Base-by-base conservation (phyloP, 1,140 invertebrate genomes). In the Euglossa dilemma region DNA sequence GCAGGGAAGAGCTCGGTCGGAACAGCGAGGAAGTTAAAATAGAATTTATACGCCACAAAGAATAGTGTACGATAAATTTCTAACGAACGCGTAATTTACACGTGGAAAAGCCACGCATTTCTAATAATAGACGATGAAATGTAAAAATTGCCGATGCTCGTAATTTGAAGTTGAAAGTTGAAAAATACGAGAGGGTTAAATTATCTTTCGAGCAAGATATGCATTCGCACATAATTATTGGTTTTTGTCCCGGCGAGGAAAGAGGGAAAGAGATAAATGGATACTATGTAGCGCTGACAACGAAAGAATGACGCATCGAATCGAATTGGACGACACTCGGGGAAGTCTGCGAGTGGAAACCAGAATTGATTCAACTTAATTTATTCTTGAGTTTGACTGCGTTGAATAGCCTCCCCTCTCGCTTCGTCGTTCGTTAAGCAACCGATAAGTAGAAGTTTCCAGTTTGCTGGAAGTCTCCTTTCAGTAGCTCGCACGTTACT, bases 281-380 rank as follows among this genome's bases (percentile, higher is more conserved):
- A 36, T 36, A 36, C 36, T 36, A 36, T 36, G 36, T 36, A 36
- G 36, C 36, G 36, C 36, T 36, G 36, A 36, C 36, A 36, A 36
- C 36, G 36, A 36, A 36, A 36, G 36, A 36, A 4, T 36, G 36
- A 36, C 36, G 36, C 36, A 36, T 36, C 36, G 36, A 36, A 36
- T 36, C 36, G 36, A 36, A 36, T 64, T 73, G 70, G 76, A 76
- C 63, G 80, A 78, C 56, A 56, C 28, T 69, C 28, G 36, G 61
- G 61, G 14, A 25, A 61, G 74, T 63, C 18, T 12, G 36, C 56
- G 71, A 83, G 74, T 83, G 74, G 64, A 47, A 52, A n/a, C 6
- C 20, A 25, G 57, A 78, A 83, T 85, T 87, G 88, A 89, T 89
- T 88, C 67, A 84, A 88, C 77, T 88, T 88, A 89, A 90, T 90